Conservation (phyloP, 2,797 vertebrate species). For the Aeoliscus strigatus region DNA sequence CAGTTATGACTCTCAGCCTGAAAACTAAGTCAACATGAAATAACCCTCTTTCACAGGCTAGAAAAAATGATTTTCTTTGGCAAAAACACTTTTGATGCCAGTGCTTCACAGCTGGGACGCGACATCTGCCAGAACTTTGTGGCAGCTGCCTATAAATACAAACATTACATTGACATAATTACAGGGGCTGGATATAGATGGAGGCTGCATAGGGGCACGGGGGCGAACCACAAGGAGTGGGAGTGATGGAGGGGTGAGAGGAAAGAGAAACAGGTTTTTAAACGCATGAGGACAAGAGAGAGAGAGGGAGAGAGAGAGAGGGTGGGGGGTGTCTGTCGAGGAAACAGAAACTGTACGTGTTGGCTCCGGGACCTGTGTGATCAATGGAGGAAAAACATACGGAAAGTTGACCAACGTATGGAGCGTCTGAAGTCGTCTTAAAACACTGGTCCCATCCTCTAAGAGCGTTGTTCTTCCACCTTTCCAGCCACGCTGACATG, state of each 20-base stretch:
- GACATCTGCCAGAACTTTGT: constrained; percentile 68
- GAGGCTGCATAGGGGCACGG: constrained; percentile 43
- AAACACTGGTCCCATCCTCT: too few relatives aligned
- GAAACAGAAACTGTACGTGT: too few relatives aligned
- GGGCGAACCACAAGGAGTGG: constrained; percentile 44
- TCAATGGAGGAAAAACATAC: too few relatives aligned
- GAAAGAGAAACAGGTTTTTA: constrained; percentile 25
- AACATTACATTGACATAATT: constrained; percentile 80
- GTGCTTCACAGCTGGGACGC: constrained; percentile 70
- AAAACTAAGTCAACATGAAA: too few relatives aligned
- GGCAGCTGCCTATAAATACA: constrained; percentile 81
- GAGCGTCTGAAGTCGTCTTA: too few relatives aligned
- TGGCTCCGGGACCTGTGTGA: too few relatives aligned
- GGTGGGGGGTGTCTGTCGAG: too few relatives aligned
- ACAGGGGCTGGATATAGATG: constrained; percentile 75
- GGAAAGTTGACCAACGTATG: too few relatives aligned
- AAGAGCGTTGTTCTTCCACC: too few relatives aligned
- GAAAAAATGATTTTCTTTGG: neutral
- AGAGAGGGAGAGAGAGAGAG: too few relatives aligned
- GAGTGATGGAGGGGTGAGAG: constrained; percentile 13
- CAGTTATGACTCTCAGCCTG: neutral
- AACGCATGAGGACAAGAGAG: constrained; percentile 1
- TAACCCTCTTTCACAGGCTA: too few relatives aligned
- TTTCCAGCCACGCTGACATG: too few relatives aligned
- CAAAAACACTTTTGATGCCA: constrained; percentile 12